Conservation (phyloP, 2,113 vertebrate species). For the Rhinoderma darwinii region DNA sequence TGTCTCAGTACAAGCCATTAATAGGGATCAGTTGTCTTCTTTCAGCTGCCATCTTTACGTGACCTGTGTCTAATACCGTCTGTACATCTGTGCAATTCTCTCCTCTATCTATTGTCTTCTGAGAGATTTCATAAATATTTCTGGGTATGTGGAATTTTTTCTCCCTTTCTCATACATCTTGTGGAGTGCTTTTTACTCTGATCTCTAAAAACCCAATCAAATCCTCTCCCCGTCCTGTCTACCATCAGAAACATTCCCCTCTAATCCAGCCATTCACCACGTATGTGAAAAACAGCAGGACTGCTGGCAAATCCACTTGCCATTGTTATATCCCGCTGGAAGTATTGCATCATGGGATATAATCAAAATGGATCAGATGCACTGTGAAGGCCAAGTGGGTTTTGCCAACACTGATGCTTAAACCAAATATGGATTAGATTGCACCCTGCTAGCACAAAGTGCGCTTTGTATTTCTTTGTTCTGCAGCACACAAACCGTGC, state of each 20-base stretch:
- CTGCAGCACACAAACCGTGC: conserved; percentile 43
- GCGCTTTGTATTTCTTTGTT: conserved; percentile 62
- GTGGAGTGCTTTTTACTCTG: conserved; percentile 14
- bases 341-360: fast-evolving
- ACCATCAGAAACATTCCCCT: conserved; percentile 57
- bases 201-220: not conserved
- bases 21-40: not conserved
- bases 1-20: not conserved
- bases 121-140: conserved; percentile 9
- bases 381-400: conserved; percentile 59
- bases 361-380: conserved; percentile 40
- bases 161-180: conserved; percentile 12
- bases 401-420: conserved; percentile 57
- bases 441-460: conserved; percentile 67
- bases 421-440: conserved; percentile 64
- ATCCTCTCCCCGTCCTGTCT: not conserved
- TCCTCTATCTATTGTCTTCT: not conserved
- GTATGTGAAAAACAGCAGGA: conserved; percentile 63
- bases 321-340: conserved; percentile 51
- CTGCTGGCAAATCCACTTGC: conserved; percentile 60
- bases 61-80: not conserved
- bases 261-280: conserved; percentile 61
- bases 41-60: not conserved
- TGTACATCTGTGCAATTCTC: not conserved
- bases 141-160: conserved; percentile 32